A percentile compares a stretch with the other conserved stretches of the same genome.
Conservation (phyloP, 2,113 vertebrate genomes). For the Lepisosteus osseus region DNA sequence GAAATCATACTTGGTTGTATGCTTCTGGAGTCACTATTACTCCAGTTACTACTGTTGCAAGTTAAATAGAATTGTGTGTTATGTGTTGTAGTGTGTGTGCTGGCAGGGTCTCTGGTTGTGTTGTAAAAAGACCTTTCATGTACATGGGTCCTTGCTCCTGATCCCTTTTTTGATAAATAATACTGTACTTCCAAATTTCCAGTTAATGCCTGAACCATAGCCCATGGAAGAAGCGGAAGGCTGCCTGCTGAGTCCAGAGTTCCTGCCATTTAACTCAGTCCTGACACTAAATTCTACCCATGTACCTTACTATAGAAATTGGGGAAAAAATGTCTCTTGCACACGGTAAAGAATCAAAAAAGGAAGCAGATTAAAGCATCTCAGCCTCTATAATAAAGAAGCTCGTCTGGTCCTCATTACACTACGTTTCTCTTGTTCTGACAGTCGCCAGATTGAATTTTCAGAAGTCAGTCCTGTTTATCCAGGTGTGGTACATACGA, state of each 20-base stretch:
- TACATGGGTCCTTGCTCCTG: constrained; percentile 29
- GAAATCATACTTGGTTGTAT: no score
- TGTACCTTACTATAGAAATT: not conserved
- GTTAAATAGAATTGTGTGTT: not conserved
- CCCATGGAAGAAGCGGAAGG: not conserved
- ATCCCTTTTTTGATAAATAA: not conserved
- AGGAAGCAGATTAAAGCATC: no score
- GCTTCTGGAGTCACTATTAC: no score
- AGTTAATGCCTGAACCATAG: constrained; percentile 26
- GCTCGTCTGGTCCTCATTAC: no score
- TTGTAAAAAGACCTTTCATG: constrained; percentile 13
- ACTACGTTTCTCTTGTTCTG: no score
- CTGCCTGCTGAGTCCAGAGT: not conserved
- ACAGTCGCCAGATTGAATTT: no score
- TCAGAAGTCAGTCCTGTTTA: no score
- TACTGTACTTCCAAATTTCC: not conserved
- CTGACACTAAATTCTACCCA: not conserved
- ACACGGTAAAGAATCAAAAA: no score
- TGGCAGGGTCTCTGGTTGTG: constrained; percentile 14
- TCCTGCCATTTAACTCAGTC: constrained; percentile 8
- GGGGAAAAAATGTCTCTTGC: no score
- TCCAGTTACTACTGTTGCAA: no score
- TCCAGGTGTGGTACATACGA: no score
- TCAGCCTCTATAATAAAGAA: no score
- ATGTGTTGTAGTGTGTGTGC: not conserved